phyloP scores from a whole-genome alignment of 2,797 vertebrate species.

The Eospalax fontanierii region DNA sequence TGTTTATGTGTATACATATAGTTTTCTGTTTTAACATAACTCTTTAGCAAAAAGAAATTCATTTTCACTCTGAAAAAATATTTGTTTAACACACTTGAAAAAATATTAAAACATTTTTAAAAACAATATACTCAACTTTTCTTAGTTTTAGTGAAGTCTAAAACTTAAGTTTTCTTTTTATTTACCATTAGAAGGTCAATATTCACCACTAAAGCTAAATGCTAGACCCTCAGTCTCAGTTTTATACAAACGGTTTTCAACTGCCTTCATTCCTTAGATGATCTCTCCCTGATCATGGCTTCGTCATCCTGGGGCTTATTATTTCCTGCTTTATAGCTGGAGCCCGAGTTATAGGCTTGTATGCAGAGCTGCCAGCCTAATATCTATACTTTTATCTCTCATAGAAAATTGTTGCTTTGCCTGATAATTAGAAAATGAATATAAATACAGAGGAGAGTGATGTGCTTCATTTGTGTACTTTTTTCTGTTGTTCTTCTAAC shows the following conservation, averaged over 20 bases:
- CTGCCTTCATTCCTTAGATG: background rate
- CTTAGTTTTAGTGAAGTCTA: too few relatives aligned
- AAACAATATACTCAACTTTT: too few relatives aligned
- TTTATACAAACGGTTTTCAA: background rate
- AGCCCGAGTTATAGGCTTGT: background rate
- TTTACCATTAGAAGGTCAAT: background rate
- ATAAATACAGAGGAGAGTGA: too few relatives aligned
- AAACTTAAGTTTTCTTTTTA: too few relatives aligned
- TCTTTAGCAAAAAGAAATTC: background rate
- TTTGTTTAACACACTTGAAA: background rate
- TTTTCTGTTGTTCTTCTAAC: too few relatives aligned
- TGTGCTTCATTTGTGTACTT: too few relatives aligned
- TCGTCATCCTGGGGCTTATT: background rate
- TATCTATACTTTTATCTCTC: background rate
- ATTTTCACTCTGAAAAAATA: background rate
- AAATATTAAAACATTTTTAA: too few relatives aligned
- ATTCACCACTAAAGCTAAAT: accelerated
- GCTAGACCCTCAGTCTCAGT: background rate
- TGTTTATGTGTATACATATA: background rate
- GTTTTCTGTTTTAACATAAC: background rate
- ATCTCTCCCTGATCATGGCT: background rate
- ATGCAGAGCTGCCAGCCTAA: background rate
- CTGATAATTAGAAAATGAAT: too few relatives aligned
- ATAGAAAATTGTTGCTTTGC: too few relatives aligned
- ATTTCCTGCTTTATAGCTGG: background rate